Base-by-base conservation (phyloP, 2,113 vertebrate species). In the Austrofundulus limnaeus region DNA sequence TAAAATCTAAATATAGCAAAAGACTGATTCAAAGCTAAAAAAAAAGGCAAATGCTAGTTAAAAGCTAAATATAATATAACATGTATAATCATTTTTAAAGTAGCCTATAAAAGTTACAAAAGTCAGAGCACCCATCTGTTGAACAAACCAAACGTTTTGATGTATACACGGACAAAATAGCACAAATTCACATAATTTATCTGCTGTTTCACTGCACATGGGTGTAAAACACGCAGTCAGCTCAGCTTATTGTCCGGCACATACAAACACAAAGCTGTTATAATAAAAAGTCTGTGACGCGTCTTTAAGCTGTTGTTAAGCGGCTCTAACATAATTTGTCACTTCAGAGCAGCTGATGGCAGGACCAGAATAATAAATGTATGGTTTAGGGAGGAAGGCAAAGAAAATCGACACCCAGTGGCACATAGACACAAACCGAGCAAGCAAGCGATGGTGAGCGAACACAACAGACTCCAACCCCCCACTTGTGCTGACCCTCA, bases 121-220 rank as follows among this genome's bases (percentile, higher is more conserved):
- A 28, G 25, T 28, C 25, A 28, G 3, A 3, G 25, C 25, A 28
- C 25, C 7, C 7, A 28, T 28, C 25, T 28, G 3, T 28, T 28
- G 25, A 28, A 28, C 7, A 7, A 28, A 7, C 25, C 7, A 7
- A 28, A 28, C 14, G 37, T 59, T 21, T 56, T 20, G 1, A 48
- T 52, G 48, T 43, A 53, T 38, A 37, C 23, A 63, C 7, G 58
- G 74, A 63, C 4, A 70, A 53, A 79, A 78, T 46, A 70, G 48
- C 65, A 58, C 25, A 21, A 23, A 34, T 28, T 28, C 28, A 28
- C 7, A 7, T 54, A 50, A 15, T 60, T 80, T 72, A 75, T 82
- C 75, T 76, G 70, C 54, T 66, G 64, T 57, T 46, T 52, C 81
- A 59, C 81, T 88, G 70, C 62, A 75, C 61, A 70, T 53, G 61